Evolutionary conservation across 2,888 invertebrate species (phyloP).

Genomic region (Cataglyphis altisquamis): DNA sequence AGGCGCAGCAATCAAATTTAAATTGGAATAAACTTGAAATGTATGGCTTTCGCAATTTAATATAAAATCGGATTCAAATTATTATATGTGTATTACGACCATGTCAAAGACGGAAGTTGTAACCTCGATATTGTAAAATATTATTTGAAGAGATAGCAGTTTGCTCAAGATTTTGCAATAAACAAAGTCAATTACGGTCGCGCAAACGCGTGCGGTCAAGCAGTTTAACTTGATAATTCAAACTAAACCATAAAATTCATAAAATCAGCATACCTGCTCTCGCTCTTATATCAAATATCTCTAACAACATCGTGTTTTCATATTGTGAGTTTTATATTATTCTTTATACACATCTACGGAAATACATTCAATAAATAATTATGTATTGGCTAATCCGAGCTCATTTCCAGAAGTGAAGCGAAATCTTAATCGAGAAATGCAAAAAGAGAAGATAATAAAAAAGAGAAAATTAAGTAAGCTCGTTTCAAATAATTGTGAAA

Average conservation of each 20-base stretch:
- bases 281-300: neutral
- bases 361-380: conserved; percentile 29
- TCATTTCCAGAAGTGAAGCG: neutral
- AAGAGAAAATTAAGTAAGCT: neutral
- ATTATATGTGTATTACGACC: too few species aligned
- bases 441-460: neutral
- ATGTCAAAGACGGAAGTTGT: conserved; percentile 57
- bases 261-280: conserved; percentile 34
- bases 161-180: conserved; percentile 36
- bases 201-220: conserved; percentile 16
- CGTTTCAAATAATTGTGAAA: neutral
- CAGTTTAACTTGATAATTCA: conserved; percentile 38
- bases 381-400: conserved; percentile 1
- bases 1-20: neutral
- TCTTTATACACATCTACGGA: conserved; percentile 7
- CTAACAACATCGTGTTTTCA: conserved; percentile 14
- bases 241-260: conserved; percentile 28
- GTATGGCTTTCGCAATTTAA: neutral
- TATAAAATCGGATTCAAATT: neutral
- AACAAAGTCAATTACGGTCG: conserved; percentile 16
- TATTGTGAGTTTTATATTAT: neutral
- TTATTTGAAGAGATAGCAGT: conserved; percentile 37
- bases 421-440: conserved; percentile 15
- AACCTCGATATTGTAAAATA: conserved; percentile 54
- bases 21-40: neutral